A percentile compares a stretch with the other conserved stretches of the same genome.
These are phyloP conservation scores for Borostomias antarcticus DNA, from an alignment of 2,797 vertebrate genomes.

Conservation along the genomic window DNA sequence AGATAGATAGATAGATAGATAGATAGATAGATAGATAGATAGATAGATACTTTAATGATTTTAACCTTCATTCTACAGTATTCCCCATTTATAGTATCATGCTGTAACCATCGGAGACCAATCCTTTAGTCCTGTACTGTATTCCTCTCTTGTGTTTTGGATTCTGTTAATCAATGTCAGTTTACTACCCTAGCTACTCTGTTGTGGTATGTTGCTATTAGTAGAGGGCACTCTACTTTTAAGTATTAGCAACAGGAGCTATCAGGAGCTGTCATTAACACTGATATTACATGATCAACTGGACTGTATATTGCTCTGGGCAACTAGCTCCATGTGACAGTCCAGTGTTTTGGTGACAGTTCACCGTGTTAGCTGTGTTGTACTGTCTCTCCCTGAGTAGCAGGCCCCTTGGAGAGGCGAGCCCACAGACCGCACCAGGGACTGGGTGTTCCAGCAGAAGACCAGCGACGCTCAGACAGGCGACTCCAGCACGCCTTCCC, in stretches of 20 bases:
- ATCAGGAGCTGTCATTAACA: not conserved
- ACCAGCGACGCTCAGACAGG: slow-evolving; percentile 59
- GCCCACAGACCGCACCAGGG: slow-evolving; percentile 78
- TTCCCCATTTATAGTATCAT: too few species aligned
- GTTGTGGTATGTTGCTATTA: not conserved
- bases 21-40: too few species aligned
- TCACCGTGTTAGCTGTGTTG: not conserved
- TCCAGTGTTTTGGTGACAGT: too few species aligned
- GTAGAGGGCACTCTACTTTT: not conserved
- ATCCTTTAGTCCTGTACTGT: too few species aligned
- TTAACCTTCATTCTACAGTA: too few species aligned
- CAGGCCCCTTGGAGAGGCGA: slow-evolving; percentile 32
- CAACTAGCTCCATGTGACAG: not conserved
- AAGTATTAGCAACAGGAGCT: not conserved
- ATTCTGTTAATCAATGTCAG: not conserved
- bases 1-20: too few species aligned
- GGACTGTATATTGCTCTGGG: too few species aligned
- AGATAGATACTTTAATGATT: too few species aligned
- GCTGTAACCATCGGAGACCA: too few species aligned
- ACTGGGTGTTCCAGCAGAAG: slow-evolving; percentile 87
- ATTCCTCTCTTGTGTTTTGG: not conserved
- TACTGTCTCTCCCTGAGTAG: slow-evolving; percentile 21
- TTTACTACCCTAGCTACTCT: not conserved
- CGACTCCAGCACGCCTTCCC: slow-evolving; percentile 46
- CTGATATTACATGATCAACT: too few species aligned